Evolutionary conservation across 2,797 vertebrate species (phyloP).

Genomic region (Acanthurus lineatus): DNA sequence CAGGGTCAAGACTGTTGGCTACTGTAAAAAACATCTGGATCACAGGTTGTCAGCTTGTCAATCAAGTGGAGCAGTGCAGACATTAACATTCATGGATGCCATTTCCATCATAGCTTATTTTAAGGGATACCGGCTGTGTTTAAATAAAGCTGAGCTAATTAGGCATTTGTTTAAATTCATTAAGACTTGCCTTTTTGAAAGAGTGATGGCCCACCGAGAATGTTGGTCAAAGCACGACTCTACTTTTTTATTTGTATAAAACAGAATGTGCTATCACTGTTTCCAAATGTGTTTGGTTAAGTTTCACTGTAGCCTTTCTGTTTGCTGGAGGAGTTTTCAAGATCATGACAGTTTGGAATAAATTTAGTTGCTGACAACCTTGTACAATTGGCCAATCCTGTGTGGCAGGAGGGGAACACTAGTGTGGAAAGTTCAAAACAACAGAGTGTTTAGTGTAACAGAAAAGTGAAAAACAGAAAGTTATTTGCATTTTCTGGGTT

Average conservation of each 20-base stretch:
- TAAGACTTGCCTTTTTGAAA: background rate
- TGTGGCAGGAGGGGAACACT: conserved; percentile 38
- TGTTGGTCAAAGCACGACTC: background rate
- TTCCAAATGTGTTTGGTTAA: conserved; percentile 8
- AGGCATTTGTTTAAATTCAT: background rate
- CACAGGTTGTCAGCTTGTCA: background rate
- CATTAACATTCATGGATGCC: no score
- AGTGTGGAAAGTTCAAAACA: conserved; percentile 61
- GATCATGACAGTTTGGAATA: conserved; percentile 17
- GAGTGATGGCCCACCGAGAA: background rate
- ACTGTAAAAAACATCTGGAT: background rate
- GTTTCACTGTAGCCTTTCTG: background rate
- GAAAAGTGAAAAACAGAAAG: conserved; percentile 65
- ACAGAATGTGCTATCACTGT: background rate
- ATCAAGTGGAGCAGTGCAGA: background rate
- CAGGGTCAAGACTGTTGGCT: background rate
- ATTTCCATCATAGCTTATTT: background rate
- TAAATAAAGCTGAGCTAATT: background rate
- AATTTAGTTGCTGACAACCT: conserved; percentile 30
- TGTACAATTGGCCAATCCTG: conserved; percentile 20
- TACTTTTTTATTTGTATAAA: conserved; percentile 4
- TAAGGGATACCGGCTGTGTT: background rate
- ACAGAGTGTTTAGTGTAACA: conserved; percentile 34
- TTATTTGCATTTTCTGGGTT: conserved; percentile 62
- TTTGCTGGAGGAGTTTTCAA: background rate